Percentiles rank a stretch among this genome's conserved stretches.
Evolutionary conservation across 2,797 vertebrate genomes (phyloP).

Genomic region (Takifugu ocellatus): DNA sequence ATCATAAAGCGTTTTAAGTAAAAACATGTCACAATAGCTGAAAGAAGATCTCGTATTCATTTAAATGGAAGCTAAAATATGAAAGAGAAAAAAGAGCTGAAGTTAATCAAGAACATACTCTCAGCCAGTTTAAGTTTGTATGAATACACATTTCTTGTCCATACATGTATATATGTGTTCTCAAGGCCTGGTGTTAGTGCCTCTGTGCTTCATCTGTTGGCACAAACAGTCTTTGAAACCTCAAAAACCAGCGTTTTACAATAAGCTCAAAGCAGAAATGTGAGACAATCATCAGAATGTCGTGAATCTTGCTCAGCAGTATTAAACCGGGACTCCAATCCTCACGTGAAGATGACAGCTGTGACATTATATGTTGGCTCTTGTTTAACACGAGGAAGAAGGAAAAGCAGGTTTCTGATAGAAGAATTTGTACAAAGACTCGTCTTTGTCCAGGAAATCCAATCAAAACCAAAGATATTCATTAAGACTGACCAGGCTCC

Average conservation of each 20-base stretch:
- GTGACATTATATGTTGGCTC: constrained; percentile 14
- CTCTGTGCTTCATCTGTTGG: constrained; percentile 23
- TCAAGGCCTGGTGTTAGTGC: constrained; percentile 32
- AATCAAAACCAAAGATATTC: constrained; percentile 62
- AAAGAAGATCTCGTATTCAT: neutral
- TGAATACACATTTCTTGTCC: constrained; percentile 6
- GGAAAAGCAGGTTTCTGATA: constrained; percentile 34
- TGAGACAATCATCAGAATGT: constrained; percentile 7
- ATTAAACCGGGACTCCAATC: constrained; percentile 21
- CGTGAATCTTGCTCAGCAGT: neutral
- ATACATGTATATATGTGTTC: neutral
- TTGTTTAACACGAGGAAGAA: too few relatives aligned
- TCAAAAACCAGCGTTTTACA: constrained; percentile 7
- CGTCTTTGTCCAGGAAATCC: constrained; percentile 17
- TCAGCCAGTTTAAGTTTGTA: constrained; percentile 17
- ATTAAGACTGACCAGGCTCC: constrained; percentile 13
- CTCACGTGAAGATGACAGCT: constrained; percentile 41
- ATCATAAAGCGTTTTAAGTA: too few relatives aligned
- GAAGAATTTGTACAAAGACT: constrained; percentile 35
- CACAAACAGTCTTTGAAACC: constrained; percentile 2
- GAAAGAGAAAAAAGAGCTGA: constrained; percentile 9
- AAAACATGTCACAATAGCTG: too few relatives aligned
- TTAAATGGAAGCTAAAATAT: constrained; percentile 11
- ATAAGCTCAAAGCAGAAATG: neutral
- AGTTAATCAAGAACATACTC: neutral